A percentile compares a stretch with the other conserved stretches of the same genome.
These are phyloP conservation scores for Corythornis madagascariensis DNA, from an alignment of 2,113 vertebrate species.

Conservation along the genomic window DNA sequence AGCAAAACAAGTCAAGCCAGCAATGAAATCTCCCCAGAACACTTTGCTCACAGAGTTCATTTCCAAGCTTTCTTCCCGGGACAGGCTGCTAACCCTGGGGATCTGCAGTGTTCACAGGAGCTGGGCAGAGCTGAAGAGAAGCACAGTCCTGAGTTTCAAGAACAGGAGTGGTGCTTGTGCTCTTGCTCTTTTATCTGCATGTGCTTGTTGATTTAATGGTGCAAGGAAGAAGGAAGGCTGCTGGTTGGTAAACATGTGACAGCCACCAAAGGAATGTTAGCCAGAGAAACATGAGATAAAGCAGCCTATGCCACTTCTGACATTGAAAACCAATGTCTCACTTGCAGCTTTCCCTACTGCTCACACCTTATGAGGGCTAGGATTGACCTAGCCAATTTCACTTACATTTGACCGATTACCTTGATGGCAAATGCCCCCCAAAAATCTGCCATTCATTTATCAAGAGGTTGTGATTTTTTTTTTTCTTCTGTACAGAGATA, in stretches of 20 bases:
- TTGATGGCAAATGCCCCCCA: not conserved
- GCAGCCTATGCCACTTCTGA: not conserved
- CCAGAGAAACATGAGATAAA: constrained; percentile 54
- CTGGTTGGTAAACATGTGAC: constrained; percentile 47
- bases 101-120: not conserved
- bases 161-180: not conserved
- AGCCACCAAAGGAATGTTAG: constrained; percentile 68
- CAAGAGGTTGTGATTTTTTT: not conserved
- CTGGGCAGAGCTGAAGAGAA: not conserved
- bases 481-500: not conserved
- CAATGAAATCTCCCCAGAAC: not conserved
- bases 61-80: not conserved
- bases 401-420: not conserved
- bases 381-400: not conserved
- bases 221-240: constrained; percentile 27
- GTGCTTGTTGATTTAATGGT: constrained; percentile 13
- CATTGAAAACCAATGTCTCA: not conserved
- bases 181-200: not conserved
- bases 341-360: not conserved
- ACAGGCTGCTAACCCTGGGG: not conserved
- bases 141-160: not conserved
- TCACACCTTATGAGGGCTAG: not conserved
- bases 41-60: not conserved
- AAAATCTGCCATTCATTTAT: not conserved
- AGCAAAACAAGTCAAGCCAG: constrained; percentile 18